Evolutionary conservation across 2,888 invertebrate species (phyloP), one percentile per base, ranked within the genome.

Genomic region (Lepidocyrtinus sp.): DNA sequence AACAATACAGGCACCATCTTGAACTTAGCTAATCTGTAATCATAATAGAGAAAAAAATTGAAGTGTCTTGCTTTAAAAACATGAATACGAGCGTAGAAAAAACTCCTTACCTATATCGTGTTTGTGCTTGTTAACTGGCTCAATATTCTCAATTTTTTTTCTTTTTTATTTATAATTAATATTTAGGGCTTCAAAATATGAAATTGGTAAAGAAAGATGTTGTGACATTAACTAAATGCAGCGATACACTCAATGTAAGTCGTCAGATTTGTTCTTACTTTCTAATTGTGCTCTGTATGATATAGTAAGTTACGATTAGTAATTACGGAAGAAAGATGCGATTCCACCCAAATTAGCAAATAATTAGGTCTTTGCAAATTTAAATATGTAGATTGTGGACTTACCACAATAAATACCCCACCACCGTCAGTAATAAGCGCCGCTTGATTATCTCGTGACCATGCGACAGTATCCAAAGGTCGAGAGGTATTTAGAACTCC

Each of bases 381-480:
- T n/a, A 59, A 59, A 5, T n/a, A n/a, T 17, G 3, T 19, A 9
- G n/a, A n/a, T 17, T n/a, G 1, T 22, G 24, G 45, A 17, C 61
- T 70, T 24, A 77, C 77, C 67, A 78, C 78, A 46, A 75, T 67
- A 63, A 75, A 65, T 21, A 75, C 63, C 24, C 74, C 82, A 12
- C 82, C 78, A 45, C 78, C 78, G 71, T 82, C 78, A 22, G 74
- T 74, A n/a, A 82, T 75, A 7, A 82, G 26, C 1, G 76, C 82
- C 12, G 78, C 75, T 75, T 78, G 75, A 27, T 82, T 82, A 63
- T 82, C 78, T 21, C 26, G 9, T 19, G 82, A 82, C 82, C 82
- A 82, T 1, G 61, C 59, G 15, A 71, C 50, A 1, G 78, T 65
- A 46, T 70, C 50, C n/a, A 70, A 70, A 27, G 78, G 75, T 71